These are phyloP conservation scores for Harlomillsia oculata DNA, from an alignment of 1,140 invertebrate species.

Conservation along the genomic window DNA sequence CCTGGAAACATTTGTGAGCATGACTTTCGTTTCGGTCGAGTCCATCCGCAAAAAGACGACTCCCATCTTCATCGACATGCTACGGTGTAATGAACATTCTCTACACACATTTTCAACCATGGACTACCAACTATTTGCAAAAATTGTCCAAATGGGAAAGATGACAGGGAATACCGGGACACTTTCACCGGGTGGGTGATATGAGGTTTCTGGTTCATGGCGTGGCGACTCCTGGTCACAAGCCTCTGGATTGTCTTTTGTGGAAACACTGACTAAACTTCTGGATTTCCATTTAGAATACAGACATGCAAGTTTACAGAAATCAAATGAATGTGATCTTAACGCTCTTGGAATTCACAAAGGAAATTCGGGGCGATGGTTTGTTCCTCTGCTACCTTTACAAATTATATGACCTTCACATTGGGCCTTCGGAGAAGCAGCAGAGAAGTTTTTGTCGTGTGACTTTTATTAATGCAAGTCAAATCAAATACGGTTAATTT, in stretches of 20 bases:
- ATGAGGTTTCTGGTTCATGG: slow-evolving; percentile 52
- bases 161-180: slow-evolving; percentile 63
- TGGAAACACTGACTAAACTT: slow-evolving; percentile 61
- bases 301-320: slow-evolving; percentile 68
- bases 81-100: slow-evolving; percentile 66
- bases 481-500: too few species aligned
- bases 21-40: slow-evolving; percentile 82
- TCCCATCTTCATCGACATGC: slow-evolving; percentile 97
- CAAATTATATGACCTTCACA: slow-evolving; percentile 81
- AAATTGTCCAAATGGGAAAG: slow-evolving; percentile 70
- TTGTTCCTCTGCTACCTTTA: slow-evolving; percentile 95
- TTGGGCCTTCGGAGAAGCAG: slow-evolving; percentile 75
- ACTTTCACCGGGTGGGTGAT: slow-evolving; percentile 64
- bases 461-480: too few species aligned
- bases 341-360: slow-evolving; percentile 83
- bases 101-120: slow-evolving; percentile 41
- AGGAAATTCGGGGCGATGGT: slow-evolving; percentile 79
- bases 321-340: slow-evolving; percentile 84
- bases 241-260: slow-evolving; percentile 55
- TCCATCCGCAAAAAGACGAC: slow-evolving; percentile 80
- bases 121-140: slow-evolving; percentile 87
- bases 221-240: neutral
- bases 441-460: too few species aligned
- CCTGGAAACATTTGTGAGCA: slow-evolving; percentile 79
- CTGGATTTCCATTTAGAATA: slow-evolving; percentile 75